phyloP scores from a whole-genome alignment of 2,888 invertebrate genomes.

The Cyclophora albipunctata region DNA sequence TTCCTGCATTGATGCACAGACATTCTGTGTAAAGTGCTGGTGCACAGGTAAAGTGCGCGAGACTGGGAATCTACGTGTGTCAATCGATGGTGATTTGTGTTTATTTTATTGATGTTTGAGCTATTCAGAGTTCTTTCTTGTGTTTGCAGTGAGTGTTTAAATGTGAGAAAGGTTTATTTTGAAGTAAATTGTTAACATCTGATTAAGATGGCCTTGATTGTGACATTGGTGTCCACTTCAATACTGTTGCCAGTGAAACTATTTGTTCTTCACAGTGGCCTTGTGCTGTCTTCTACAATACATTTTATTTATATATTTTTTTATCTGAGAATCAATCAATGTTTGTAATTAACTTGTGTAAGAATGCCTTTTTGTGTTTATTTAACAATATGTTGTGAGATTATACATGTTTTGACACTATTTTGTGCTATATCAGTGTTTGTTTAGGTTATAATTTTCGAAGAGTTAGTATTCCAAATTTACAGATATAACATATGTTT shows the following conservation, averaged over 20 bases:
- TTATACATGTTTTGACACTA: neutral
- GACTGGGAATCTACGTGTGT: slow-evolving; percentile 1
- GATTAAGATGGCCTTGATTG: slow-evolving; percentile 59
- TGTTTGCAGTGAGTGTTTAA: no score
- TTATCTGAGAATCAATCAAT: slow-evolving; percentile 2
- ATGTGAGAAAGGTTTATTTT: slow-evolving; percentile 8
- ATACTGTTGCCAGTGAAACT: slow-evolving; percentile 23
- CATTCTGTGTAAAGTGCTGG: slow-evolving; percentile 15
- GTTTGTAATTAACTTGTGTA: neutral
- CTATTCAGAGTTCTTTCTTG: no score
- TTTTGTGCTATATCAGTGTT: no score
- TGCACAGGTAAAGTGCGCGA: slow-evolving; percentile 2
- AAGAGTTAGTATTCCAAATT: no score
- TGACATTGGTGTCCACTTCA: slow-evolving; percentile 42
- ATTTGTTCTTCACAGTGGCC: slow-evolving; percentile 28
- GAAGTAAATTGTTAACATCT: slow-evolving; percentile 22
- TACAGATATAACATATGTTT: neutral
- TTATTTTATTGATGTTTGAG: no score
- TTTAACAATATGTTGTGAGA: neutral
- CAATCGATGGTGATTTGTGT: neutral
- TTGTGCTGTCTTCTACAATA: slow-evolving; percentile 23
- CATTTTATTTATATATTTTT: slow-evolving; percentile 1
- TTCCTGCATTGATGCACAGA: slow-evolving; percentile 44
- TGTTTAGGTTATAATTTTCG: no score
- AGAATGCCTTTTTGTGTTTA: neutral